Base-by-base conservation (phyloP, 2,113 vertebrate species). In the Caretta caretta region DNA sequence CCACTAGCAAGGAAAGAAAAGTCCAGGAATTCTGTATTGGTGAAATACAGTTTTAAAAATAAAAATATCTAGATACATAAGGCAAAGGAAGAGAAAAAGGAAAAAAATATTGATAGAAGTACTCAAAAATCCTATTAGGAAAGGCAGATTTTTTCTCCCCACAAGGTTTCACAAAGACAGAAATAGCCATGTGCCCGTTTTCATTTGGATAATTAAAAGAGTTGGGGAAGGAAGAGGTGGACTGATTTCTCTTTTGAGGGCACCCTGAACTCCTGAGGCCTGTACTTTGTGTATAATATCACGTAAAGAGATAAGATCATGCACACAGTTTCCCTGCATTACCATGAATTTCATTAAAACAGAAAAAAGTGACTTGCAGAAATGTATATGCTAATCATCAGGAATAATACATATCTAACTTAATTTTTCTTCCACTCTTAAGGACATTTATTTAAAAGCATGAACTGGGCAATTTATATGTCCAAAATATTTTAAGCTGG, bases 261-360 rank as follows among this genome's bases (percentile, higher is more conserved):
- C 86, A 81, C 35, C 82, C 65, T 65, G 53, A 86, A 78, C 72
- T 94, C 76, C 13, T 3, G 1, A 84, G 88, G 79, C 48, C 80
- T 88, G 53, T 42, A 62, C 29, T 88, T 88, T 8, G 78, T 79
- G 29, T 54, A 86, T 96, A 88, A 57, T 19, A 92, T 65, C 46
- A 38, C 50, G 95, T 89, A 42, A 84, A 88, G 87, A 82, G 46
- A 90, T 24, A 46, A 42, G 42, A 13, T 5, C 59, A 84, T 88
- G 95, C 53, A 65, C 50, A 48, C 14, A 76, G n/a, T 35, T 69
- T 69, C 62, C 35, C 14, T 9, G 62, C 56, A 46, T 4, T 10
- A 65, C 87, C 90, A 46, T 90, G 75, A 94, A 91, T 27, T 42
- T 91, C 91, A 83, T 50, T 85, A 89, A 80, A 88, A 87, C 57